Evolutionary conservation across 2,888 invertebrate genomes (phyloP), one percentile per base, ranked within the genome.

Genomic region (Harpagoxenus sublaevis): DNA sequence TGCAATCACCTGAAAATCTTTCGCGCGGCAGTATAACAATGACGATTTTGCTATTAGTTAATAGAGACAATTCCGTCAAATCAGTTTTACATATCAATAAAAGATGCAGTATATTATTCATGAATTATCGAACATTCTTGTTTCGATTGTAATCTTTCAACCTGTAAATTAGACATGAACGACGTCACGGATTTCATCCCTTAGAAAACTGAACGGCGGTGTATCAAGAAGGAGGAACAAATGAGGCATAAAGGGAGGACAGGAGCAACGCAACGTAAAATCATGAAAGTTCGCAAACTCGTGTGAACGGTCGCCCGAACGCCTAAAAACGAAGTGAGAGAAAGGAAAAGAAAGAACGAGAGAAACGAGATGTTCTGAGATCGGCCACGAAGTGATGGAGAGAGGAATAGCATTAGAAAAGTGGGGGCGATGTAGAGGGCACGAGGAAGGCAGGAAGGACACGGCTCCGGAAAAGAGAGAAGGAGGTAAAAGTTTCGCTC

Each of bases 401-500:
- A 60, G 35, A 51, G 82, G 51, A 78, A 62, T n/a, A 31, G 35
- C 45, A 42, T 35, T 35, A 18, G 66, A 51, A 70, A 79, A 51
- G 51, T 23, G 35, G 35, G 39, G 60, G 55, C 48, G 68, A 71
- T 39, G 51, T 42, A 23, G 55, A 74, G 73, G 45, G 73, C 39
- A 51, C 45, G 48, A 71, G 63, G 74, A 60, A 85, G 85, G 83
- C 68, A 73, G 73, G 74, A 81, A 77, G 31, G 28, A 57, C 79
- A 53, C 35, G 84, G 79, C 23, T 78, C 85, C 63, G 79, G 86
- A 87, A 88, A 79, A 84, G 86, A 89, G 74, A 84, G 90, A 84
- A 87, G 87, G 91, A 89, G 92, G 92, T 92, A 90, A 93, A 94
- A 94, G 92, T 94, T 94, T 93, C 86, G 92, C 90, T 94, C 94